Evolutionary conservation across 2,113 vertebrate species (phyloP), one percentile per base, ranked within the genome.

Genomic region (Callorhinus ursinus): DNA sequence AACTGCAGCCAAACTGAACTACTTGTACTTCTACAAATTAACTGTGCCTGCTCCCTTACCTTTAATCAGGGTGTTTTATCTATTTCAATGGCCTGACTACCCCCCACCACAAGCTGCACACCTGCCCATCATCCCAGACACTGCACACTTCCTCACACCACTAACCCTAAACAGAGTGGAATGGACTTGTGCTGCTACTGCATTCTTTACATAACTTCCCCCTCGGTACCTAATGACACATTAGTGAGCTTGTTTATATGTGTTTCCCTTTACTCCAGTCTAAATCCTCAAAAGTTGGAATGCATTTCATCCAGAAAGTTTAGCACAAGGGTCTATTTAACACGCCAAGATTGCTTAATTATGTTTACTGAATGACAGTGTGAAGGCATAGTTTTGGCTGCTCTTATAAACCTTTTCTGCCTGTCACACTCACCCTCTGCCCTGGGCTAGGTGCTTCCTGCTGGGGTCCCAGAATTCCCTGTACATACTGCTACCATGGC

Each of bases 121-220:
- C 2, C 39, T 9, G 4, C 77, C 28, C 8, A 24, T 10, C 11
- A 11, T 87, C 39, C 26, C 24, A 61, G 36, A 67, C 13, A 10
- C 5, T 5, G 1, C 1, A 42, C 13, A 22, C 24, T 51, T 51
- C 53, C 10, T 31, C 9, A 24, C 7, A 57, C 42, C 18, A 16
- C 13, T 5, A 31, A 28, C 19, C 46, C 22, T 21, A 19, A n/a
- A 55, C 5, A 22, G 19, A 74, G 10, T 11, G 33, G 24, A 59
- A 19, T 2, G 8, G 31, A 46, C 59, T 15, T 1, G 0, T 15
- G 33, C 4, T 39, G 5, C 80, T 33, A 55, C 42, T 5, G 51
- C 24, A 51, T 19, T 22, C 31, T 82, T 81, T n/a, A 12, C 2
- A 0, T 4, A 28, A 39, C 39, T 76, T 72, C 39, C 9, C 18